These are phyloP conservation scores for Lepus europaeus DNA, from an alignment of 2,113 vertebrate genomes.

Conservation along the genomic window DNA sequence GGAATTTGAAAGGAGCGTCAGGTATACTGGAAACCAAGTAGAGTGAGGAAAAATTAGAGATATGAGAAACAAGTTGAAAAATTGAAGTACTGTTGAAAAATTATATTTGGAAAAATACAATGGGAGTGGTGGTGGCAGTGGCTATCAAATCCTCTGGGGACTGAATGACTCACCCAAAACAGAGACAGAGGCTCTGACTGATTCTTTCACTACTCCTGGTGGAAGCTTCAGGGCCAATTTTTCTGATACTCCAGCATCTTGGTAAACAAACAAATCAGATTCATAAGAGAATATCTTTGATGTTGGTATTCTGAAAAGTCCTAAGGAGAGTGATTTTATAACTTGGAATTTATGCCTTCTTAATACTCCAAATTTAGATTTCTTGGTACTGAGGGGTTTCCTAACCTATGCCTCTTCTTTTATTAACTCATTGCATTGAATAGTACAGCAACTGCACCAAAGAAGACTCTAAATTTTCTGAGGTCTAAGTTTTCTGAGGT, in stretches of 20 bases:
- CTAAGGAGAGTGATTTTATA: not conserved
- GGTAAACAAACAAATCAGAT: not conserved
- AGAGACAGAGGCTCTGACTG: slow-evolving; percentile 81
- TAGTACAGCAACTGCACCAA: not conserved
- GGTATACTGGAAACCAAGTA: not conserved
- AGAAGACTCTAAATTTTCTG: not conserved
- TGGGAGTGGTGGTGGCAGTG: no score
- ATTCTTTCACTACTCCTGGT: slow-evolving; percentile 78
- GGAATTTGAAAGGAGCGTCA: not conserved
- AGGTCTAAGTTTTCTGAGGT: not conserved
- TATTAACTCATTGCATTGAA: not conserved
- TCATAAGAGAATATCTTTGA: not conserved
- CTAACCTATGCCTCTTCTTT: not conserved
- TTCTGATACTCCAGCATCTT: slow-evolving; percentile 63
- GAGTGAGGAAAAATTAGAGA: not conserved
- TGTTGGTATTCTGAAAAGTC: accelerated
- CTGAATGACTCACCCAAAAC: slow-evolving; percentile 81
- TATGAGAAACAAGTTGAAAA: not conserved
- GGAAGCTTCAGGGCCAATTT: slow-evolving; percentile 77
- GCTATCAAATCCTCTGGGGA: not conserved
- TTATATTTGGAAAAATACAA: no score
- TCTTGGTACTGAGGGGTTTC: not conserved
- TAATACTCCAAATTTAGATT: not conserved
- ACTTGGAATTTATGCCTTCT: not conserved
- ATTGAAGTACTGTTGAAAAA: not conserved